Conservation (phyloP, 2,113 vertebrate genomes). For the Elachura formosa region DNA sequence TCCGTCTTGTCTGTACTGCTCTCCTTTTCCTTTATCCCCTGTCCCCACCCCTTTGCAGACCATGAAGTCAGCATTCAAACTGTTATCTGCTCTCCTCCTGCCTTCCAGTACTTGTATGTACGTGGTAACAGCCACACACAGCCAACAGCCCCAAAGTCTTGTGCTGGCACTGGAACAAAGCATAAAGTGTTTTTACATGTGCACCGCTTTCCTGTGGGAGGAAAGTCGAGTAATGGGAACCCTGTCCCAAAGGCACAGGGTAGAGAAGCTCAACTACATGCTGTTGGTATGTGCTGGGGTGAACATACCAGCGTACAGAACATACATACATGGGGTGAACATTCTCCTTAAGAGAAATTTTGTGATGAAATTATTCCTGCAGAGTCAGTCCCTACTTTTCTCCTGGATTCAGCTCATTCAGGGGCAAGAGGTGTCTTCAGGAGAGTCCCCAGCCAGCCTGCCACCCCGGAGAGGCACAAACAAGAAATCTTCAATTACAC, state of each 20-base stretch:
- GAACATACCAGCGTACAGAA: too few relatives aligned
- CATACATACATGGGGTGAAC: too few relatives aligned
- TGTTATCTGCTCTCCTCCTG: neutral
- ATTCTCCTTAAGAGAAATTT: too few relatives aligned
- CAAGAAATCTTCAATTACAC: neutral
- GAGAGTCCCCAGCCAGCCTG: neutral
- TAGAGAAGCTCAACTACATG: neutral
- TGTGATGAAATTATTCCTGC: neutral
- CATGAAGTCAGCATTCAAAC: neutral
- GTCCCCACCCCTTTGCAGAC: neutral
- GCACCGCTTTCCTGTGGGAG: fast-evolving
- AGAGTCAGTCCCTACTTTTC: neutral
- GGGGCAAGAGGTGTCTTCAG: neutral
- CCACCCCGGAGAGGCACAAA: fast-evolving
- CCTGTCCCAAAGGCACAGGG: neutral
- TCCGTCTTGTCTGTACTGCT: neutral
- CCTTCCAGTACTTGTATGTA: neutral
- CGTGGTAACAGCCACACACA: fast-evolving
- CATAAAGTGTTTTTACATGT: neutral
- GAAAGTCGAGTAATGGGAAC: neutral
- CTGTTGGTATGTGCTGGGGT: neutral
- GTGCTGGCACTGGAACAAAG: neutral
- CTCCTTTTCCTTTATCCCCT: neutral
- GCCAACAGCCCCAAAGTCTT: neutral
- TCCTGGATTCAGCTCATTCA: neutral